Evolutionary conservation across 2,797 vertebrate genomes (phyloP).

Genomic region (Decapterus maruadsi): DNA sequence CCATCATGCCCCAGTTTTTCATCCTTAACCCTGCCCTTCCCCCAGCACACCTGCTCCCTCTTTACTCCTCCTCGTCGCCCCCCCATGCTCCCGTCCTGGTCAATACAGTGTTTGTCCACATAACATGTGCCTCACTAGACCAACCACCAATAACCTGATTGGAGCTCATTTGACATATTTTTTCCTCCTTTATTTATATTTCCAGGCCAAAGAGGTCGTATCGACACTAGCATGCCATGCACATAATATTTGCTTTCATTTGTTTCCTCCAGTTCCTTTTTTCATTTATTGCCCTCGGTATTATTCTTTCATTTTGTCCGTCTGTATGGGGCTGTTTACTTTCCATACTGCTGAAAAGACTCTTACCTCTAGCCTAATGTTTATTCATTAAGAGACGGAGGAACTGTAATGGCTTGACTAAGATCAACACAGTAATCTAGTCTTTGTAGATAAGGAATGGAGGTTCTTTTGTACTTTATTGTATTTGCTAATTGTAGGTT

Average conservation of each 20-base stretch:
- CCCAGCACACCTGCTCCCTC: slow-evolving; percentile 66
- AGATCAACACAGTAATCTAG: background rate
- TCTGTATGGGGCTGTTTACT: background rate
- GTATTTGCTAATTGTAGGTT: background rate
- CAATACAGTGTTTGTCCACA: background rate
- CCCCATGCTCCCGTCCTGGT: slow-evolving; percentile 2
- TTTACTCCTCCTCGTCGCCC: slow-evolving; percentile 11
- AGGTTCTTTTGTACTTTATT: background rate
- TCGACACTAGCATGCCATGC: background rate
- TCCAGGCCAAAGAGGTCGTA: background rate
- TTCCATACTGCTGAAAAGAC: background rate
- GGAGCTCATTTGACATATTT: background rate
- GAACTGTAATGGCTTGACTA: background rate
- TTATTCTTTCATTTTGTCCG: background rate
- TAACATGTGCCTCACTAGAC: background rate
- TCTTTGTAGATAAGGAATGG: background rate
- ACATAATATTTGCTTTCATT: background rate
- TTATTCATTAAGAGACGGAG: background rate
- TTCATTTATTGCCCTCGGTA: background rate
- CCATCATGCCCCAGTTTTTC: slow-evolving; percentile 59
- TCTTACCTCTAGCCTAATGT: background rate
- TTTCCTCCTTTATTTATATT: background rate
- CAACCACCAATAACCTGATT: background rate
- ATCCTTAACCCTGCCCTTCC: slow-evolving; percentile 22
- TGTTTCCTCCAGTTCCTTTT: background rate